Evolutionary conservation across 2,888 invertebrate species (phyloP), one percentile per base, ranked within the genome.

Genomic region (Geophilus truncorum): DNA sequence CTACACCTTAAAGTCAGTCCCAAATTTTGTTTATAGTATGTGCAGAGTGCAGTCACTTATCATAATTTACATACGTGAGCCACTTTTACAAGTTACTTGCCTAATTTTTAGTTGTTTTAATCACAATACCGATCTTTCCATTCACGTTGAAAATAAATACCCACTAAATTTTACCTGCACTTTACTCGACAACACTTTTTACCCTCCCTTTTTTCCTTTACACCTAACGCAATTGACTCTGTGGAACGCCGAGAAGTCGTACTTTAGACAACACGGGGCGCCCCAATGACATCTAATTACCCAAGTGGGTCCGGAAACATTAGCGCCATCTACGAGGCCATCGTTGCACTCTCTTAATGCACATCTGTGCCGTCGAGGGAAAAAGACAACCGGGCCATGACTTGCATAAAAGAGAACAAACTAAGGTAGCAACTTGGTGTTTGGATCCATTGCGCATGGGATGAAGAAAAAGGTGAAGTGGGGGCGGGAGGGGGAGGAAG

Each of bases 271-370:
- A 70, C 70, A 70, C 70, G 70, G 70, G 70, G 36, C 77, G 77
- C 77, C 77, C 70, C 70, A 70, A 70, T 77, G 77, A 28, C 78
- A 78, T 40, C 78, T 78, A 78, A 78, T 78, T 78, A 78, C 78
- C 78, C 78, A 78, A 78, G 78, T 78, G 78, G 78, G 78, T 25
- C 51, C 78, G 45, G 40, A 40, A 34, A 78, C 78, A 78, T 78
- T 78, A 78, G 78, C 78, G 77, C 32, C 77, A 36, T 36, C 18
- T 77, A 70, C 70, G 25, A 70, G 70, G 12, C 70, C 77, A 21
- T 36, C 36, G 34, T 77, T 21, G 34, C 77, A 36, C 21, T 36
- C 32, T 77, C 32, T 36, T 77, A 77, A 77, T 77, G 77, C 77
- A 77, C 36, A 32, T 75, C 32, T 75, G 77, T 36, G 34, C 34